Evolutionary conservation across 1,140 invertebrate species (phyloP).

Genomic region (Cyclina sinensis): DNA sequence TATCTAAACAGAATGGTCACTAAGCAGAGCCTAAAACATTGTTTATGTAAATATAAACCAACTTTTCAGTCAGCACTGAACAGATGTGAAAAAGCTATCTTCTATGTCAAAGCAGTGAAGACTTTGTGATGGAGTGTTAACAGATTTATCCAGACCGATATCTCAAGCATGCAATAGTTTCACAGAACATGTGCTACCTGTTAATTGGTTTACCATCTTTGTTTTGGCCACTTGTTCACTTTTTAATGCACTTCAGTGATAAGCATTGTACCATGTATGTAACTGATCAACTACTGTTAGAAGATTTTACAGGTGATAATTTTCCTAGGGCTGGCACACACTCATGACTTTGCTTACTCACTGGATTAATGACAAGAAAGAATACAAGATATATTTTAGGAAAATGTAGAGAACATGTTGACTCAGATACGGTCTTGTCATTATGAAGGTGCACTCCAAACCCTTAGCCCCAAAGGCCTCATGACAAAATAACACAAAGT

Average conservation of each 20-base stretch:
- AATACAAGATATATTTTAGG: too few species aligned
- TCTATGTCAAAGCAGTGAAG: not conserved
- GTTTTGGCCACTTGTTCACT: constrained; percentile 29
- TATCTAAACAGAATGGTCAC: too few species aligned
- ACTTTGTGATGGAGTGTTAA: not conserved
- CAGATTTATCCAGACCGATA: not conserved
- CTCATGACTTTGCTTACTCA: too few species aligned
- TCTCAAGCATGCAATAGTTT: constrained; percentile 14
- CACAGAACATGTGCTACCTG: constrained; percentile 12
- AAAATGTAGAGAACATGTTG: too few species aligned
- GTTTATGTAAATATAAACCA: not conserved
- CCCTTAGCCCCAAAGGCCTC: too few species aligned
- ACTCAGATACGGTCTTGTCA: too few species aligned
- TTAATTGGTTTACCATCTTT: constrained; percentile 10
- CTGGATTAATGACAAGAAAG: too few species aligned
- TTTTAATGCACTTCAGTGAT: constrained; percentile 30
- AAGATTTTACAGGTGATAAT: not conserved
- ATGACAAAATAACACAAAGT: too few species aligned
- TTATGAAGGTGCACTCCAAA: too few species aligned
- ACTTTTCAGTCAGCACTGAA: not conserved
- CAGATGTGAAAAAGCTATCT: constrained; percentile 14
- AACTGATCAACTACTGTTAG: not conserved
- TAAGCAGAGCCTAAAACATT: too few species aligned
- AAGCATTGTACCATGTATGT: constrained; percentile 21
- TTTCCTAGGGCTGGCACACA: too few species aligned